Percentiles rank a stretch among this genome's conserved stretches.
Evolutionary conservation across 2,113 vertebrate genomes (phyloP).

Genomic region (Cyanoderma ruficeps): DNA sequence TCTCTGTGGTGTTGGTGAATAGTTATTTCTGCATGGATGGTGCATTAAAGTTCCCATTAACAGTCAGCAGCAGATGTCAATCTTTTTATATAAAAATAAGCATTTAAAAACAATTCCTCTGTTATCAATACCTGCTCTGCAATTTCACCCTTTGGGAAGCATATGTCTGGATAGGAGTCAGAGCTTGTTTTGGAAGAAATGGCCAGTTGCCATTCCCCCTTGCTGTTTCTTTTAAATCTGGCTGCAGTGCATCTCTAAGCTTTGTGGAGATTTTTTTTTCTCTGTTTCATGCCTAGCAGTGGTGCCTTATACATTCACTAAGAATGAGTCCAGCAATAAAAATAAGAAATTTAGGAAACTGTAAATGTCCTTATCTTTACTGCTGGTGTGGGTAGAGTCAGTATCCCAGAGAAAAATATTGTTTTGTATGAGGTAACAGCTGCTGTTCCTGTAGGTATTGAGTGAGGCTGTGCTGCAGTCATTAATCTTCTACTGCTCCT

Average conservation of each 20-base stretch:
- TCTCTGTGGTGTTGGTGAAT: background rate
- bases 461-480: slow-evolving; percentile 15
- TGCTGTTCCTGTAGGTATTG: slow-evolving; percentile 22
- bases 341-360: slow-evolving; percentile 47
- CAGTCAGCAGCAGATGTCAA: background rate
- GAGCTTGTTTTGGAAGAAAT: background rate
- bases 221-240: slow-evolving; percentile 51
- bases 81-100: background rate
- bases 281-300: background rate
- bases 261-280: background rate
- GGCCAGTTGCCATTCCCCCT: slow-evolving; percentile 37
- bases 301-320: background rate
- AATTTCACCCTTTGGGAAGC: background rate
- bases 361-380: slow-evolving; percentile 33
- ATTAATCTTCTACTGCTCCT: slow-evolving; percentile 55
- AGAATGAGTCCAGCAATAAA: slow-evolving; percentile 19
- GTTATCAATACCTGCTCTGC: slow-evolving; percentile 23
- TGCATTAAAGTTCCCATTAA: background rate
- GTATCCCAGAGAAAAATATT: slow-evolving; percentile 12
- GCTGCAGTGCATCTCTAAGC: background rate
- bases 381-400: slow-evolving; percentile 38
- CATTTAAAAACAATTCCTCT: background rate
- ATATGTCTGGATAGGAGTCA: slow-evolving; percentile 30
- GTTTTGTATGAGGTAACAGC: slow-evolving; percentile 52
- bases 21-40: background rate